These are phyloP conservation scores for Tadarida brasiliensis DNA, from an alignment of 2,797 vertebrate genomes.

Conservation along the genomic window DNA sequence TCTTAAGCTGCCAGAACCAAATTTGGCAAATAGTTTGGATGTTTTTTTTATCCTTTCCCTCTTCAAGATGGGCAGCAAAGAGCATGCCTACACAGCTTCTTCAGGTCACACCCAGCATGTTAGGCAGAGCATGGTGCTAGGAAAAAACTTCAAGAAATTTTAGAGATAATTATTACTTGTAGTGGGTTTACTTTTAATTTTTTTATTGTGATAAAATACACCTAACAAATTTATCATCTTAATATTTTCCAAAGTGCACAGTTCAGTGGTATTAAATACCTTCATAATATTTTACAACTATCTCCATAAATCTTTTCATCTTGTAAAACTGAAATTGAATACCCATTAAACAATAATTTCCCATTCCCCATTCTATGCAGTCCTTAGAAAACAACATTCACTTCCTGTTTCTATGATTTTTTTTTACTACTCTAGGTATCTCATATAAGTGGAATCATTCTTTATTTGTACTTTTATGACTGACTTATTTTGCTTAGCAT, in stretches of 20 bases:
- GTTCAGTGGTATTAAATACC: not conserved
- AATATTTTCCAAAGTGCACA: not conserved
- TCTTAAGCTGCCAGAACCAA: not conserved
- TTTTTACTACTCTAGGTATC: not conserved
- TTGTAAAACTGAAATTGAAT: not conserved
- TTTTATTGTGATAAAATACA: not conserved
- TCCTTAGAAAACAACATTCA: not conserved
- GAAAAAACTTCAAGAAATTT: not conserved
- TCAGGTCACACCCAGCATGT: not conserved
- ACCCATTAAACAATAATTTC: not conserved
- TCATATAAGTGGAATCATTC: not conserved
- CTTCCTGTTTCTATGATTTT: not conserved
- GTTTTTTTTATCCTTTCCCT: not conserved
- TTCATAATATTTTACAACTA: not conserved
- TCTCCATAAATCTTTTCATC: not conserved
- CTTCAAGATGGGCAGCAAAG: not conserved
- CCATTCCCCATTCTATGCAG: not conserved
- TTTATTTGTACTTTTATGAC: not conserved
- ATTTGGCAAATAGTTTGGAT: not conserved
- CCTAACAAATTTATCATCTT: not conserved
- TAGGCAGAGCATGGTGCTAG: not conserved
- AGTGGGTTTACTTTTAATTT: not conserved
- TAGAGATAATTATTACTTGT: not conserved
- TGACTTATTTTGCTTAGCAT: not conserved
- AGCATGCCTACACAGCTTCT: not conserved